These are phyloP conservation scores for Zingel zingel DNA, from an alignment of 2,113 vertebrate genomes.

Conservation along the genomic window DNA sequence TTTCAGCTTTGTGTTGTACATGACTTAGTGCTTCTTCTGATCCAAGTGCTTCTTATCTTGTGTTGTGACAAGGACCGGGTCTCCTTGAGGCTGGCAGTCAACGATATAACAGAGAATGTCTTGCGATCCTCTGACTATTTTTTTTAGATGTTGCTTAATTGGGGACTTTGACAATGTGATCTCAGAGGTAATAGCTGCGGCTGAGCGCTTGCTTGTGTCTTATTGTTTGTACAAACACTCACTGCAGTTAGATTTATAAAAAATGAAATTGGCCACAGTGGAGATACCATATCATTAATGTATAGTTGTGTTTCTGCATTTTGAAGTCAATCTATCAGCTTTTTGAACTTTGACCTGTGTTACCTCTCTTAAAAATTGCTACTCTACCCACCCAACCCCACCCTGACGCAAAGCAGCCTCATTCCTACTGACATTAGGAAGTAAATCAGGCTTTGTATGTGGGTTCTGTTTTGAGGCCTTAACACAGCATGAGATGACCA, in stretches of 20 bases:
- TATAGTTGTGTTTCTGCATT: slow-evolving; percentile 35
- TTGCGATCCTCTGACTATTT: slow-evolving; percentile 52
- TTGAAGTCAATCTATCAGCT: slow-evolving; percentile 60
- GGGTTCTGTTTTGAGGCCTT: slow-evolving; percentile 70
- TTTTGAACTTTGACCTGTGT: slow-evolving; percentile 64
- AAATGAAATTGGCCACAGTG: slow-evolving; percentile 5
- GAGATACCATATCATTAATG: slow-evolving; percentile 12
- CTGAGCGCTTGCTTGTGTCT: slow-evolving; percentile 29
- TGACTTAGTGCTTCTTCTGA: slow-evolving; percentile 64
- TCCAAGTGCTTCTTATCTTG: slow-evolving; percentile 77
- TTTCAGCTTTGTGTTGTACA: slow-evolving; percentile 62
- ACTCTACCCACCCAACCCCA: slow-evolving; percentile 6
- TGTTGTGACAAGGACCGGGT: slow-evolving; percentile 38
- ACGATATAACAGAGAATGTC: slow-evolving; percentile 48
- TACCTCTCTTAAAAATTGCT: slow-evolving; percentile 68
- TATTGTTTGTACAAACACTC: slow-evolving; percentile 25
- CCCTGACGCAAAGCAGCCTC: slow-evolving; percentile 58
- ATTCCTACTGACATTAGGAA: slow-evolving; percentile 64
- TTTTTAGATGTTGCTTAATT: slow-evolving; percentile 49
- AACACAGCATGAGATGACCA: slow-evolving; percentile 59
- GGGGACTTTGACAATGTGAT: slow-evolving; percentile 42
- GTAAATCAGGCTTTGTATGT: slow-evolving; percentile 67
- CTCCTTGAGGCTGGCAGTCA: slow-evolving; percentile 19
- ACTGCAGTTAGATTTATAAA: slow-evolving; percentile 16
- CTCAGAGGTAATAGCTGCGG: slow-evolving; percentile 32